Conservation (phyloP, 2,888 invertebrate species). For the Ophion obscuratus region DNA sequence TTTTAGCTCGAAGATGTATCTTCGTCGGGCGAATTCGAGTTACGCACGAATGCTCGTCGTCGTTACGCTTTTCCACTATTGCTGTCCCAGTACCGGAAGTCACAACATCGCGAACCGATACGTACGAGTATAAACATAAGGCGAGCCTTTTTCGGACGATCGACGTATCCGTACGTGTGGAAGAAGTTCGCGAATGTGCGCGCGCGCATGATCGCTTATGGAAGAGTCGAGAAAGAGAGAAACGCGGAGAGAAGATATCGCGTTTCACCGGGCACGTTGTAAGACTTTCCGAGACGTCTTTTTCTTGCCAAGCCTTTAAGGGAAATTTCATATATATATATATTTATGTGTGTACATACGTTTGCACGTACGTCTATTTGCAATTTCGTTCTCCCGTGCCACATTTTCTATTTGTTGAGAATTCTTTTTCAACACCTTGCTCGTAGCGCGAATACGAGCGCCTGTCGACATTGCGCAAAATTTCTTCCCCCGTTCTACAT, state of each 20-base stretch:
- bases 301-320: slow-evolving; percentile 19
- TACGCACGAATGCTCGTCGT: background rate
- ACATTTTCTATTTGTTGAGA: slow-evolving; percentile 31
- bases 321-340: background rate
- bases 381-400: slow-evolving; percentile 3
- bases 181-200: background rate
- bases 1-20: too few relatives aligned
- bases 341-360: too few relatives aligned
- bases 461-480: too few relatives aligned
- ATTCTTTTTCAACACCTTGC: slow-evolving; percentile 1
- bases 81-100: slow-evolving; percentile 2
- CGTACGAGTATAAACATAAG: too few relatives aligned
- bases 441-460: too few relatives aligned
- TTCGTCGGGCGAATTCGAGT: too few relatives aligned
- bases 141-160: slow-evolving; percentile 47
- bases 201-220: background rate
- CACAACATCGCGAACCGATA: too few relatives aligned
- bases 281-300: background rate
- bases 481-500: too few relatives aligned
- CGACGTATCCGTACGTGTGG: slow-evolving; percentile 45
- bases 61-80: slow-evolving; percentile 15
- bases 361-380: background rate
- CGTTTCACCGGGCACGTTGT: slow-evolving; percentile 34
- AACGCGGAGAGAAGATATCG: slow-evolving; percentile 33
- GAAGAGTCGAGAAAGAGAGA: slow-evolving; percentile 12